Evolutionary conservation across 1,140 invertebrate species (phyloP).

Genomic region (Melipona quadrifasciata): DNA sequence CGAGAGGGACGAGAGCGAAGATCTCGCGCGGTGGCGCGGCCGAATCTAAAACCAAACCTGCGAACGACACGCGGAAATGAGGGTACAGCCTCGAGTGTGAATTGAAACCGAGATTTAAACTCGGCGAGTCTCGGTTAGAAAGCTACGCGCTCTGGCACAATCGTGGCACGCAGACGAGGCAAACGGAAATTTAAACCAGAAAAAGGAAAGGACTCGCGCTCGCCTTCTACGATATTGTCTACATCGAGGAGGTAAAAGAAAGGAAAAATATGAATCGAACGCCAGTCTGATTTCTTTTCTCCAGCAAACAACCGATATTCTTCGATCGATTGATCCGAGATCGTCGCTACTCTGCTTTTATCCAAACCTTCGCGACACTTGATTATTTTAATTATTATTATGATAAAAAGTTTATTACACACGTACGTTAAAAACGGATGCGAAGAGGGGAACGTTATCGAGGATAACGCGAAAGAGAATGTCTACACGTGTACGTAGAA

Average conservation of each 20-base stretch:
- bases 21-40: not conserved
- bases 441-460: no score
- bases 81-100: slow-evolving; percentile 21
- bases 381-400: no score
- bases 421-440: no score
- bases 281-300: not conserved
- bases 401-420: no score
- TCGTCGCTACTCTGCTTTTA: not conserved
- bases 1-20: no score
- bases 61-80: slow-evolving; percentile 77
- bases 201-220: not conserved
- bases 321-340: not conserved
- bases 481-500: not conserved
- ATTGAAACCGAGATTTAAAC: slow-evolving; percentile 46
- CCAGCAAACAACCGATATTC: not conserved
- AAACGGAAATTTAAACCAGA: slow-evolving; percentile 5
- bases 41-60: slow-evolving; percentile 37
- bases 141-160: not conserved
- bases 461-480: not conserved
- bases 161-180: not conserved
- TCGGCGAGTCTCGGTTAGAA: slow-evolving; percentile 3
- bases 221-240: not conserved
- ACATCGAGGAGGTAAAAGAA: not conserved
- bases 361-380: not conserved
- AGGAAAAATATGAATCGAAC: not conserved